phyloP scores from a whole-genome alignment of 2,797 vertebrate genomes.

The Squalus acanthias region DNA sequence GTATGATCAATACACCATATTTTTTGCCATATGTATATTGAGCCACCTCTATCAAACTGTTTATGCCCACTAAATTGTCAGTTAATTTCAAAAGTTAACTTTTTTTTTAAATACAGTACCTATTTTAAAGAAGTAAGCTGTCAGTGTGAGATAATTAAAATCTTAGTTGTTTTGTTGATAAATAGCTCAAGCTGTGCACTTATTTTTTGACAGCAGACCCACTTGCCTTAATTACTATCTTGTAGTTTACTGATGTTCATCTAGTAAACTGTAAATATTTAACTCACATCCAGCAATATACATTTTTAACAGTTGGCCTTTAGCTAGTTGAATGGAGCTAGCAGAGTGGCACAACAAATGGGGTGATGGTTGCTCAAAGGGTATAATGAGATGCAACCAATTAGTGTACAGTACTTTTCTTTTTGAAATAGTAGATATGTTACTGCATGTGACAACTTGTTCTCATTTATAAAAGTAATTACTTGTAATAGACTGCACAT shows the following conservation, averaged over 20 bases:
- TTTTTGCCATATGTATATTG: neutral
- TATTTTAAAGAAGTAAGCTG: neutral
- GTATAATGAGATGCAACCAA: neutral
- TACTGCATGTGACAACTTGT: neutral
- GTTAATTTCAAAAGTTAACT: neutral
- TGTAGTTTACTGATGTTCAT: neutral
- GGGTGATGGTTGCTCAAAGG: neutral
- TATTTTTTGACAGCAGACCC: neutral
- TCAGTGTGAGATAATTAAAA: neutral
- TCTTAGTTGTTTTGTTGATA: neutral
- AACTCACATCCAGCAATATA: neutral
- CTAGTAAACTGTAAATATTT: neutral
- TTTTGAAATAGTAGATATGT: neutral
- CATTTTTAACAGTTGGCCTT: neutral
- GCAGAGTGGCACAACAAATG: neutral
- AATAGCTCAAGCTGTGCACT: neutral
- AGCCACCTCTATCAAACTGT: neutral
- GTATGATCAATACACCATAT: neutral
- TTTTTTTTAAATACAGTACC: neutral
- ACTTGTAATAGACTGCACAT: no score
- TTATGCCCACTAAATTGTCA: neutral
- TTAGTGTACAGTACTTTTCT: neutral
- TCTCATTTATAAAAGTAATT: constrained; percentile 2
- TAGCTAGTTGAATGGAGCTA: neutral
- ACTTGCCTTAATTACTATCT: neutral